Conservation (phyloP, 53 echinoderm and acorn worm genomes). For the Henricia sp. region DNA sequence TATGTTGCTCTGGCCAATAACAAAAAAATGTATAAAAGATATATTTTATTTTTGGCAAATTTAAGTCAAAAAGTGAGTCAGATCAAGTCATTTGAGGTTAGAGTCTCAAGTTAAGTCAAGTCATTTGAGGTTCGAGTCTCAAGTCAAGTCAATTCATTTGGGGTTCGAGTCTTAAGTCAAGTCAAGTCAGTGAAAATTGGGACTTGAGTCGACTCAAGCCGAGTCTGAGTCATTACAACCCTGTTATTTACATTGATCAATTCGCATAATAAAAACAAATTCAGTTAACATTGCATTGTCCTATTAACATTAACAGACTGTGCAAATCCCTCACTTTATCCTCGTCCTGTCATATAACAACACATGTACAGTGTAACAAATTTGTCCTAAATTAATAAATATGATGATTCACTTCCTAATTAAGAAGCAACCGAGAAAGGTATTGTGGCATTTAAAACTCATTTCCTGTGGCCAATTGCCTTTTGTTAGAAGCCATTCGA, state of each 20-base stretch:
- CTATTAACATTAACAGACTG: background rate
- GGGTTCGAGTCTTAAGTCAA: no score
- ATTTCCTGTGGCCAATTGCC: constrained; percentile 5
- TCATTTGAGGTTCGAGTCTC: no score
- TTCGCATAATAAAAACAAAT: background rate
- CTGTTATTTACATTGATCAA: no score
- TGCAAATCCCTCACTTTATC: background rate
- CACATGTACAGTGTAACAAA: background rate
- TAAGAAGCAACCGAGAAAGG: background rate
- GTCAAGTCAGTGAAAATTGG: no score
- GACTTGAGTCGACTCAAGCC: no score
- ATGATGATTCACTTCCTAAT: constrained; percentile 41
- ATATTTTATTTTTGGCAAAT: background rate
- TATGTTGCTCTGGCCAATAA: no score
- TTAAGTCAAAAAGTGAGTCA: background rate
- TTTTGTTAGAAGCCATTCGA: background rate
- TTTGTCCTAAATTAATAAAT: background rate
- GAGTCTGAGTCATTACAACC: no score
- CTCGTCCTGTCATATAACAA: background rate
- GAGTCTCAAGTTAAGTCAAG: no score
- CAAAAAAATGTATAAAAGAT: no score
- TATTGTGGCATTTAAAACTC: background rate
- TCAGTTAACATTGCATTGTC: background rate
- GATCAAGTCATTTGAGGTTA: no score
- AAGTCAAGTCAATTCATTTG: no score